These are phyloP conservation scores for Micoletzkya japonica DNA, from an alignment of 2,888 invertebrate genomes.

Conservation along the genomic window DNA sequence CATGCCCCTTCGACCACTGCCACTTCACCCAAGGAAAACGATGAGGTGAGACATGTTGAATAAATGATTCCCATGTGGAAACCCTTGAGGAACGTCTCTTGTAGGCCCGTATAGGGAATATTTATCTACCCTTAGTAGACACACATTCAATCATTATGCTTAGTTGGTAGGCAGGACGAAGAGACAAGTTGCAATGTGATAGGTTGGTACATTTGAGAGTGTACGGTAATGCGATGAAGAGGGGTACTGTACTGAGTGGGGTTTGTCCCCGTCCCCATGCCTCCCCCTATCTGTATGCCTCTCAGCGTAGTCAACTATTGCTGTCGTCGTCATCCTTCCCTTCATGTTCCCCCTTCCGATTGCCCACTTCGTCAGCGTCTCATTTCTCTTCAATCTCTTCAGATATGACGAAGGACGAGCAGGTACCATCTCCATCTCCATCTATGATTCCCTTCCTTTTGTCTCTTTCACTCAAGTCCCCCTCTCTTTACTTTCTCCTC, in stretches of 20 bases:
- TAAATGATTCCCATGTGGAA: neutral
- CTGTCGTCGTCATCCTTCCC: neutral
- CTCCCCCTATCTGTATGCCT: neutral
- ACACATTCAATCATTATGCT: too few relatives aligned
- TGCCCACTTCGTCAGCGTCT: neutral
- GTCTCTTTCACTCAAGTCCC: neutral
- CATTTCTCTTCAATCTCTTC: constrained; percentile 9
- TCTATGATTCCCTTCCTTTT: neutral
- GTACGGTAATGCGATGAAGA: too few relatives aligned
- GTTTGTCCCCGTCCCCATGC: too few relatives aligned
- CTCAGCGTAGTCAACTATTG: neutral
- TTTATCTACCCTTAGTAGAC: too few relatives aligned
- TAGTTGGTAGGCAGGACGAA: too few relatives aligned
- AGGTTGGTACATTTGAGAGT: too few relatives aligned
- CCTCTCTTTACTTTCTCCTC: neutral
- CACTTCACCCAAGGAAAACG: constrained; percentile 13
- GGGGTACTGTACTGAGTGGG: too few relatives aligned
- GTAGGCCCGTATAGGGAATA: too few relatives aligned
- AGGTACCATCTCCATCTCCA: too few relatives aligned
- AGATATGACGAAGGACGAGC: constrained; percentile 6
- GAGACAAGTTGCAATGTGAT: too few relatives aligned
- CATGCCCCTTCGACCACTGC: constrained; percentile 1
- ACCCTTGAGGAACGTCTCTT: neutral
- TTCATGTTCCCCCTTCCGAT: constrained; percentile 7
- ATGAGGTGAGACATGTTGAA: constrained; percentile 6